Conservation (phyloP, 2,113 vertebrate species). For the Trinectes maculatus region DNA sequence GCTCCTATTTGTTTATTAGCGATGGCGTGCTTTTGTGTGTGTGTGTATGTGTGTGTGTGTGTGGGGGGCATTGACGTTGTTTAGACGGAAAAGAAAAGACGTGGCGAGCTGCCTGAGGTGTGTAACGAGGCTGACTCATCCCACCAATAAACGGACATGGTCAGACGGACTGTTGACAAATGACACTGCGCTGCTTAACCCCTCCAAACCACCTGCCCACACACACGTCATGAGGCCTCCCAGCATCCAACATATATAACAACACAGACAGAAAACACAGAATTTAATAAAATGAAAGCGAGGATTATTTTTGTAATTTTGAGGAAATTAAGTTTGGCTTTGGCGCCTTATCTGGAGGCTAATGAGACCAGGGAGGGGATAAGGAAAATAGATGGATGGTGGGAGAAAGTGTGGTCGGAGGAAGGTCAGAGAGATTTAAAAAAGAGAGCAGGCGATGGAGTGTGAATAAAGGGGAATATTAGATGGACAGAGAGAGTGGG, state of each 20-base stretch:
- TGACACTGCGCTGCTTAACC: conserved; percentile 41
- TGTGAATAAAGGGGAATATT: conserved; percentile 32
- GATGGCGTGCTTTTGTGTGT: not conserved
- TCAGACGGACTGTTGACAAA: conserved; percentile 41
- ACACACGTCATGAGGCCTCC: conserved; percentile 2
- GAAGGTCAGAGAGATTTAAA: conserved; percentile 56
- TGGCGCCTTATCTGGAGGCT: conserved; percentile 34
- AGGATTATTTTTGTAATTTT: conserved; percentile 16
- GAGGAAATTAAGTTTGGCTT: conserved; percentile 47
- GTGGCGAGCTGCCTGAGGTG: conserved; percentile 62
- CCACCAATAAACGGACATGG: conserved; percentile 47
- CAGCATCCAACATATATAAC: not conserved
- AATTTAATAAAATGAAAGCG: conserved; percentile 6
- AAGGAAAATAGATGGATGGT: not conserved
- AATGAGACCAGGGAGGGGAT: conserved; percentile 40
- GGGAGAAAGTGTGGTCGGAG: conserved; percentile 21
- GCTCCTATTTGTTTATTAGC: conserved; percentile 1
- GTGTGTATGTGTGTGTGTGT: conserved; percentile 20
- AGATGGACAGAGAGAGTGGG: conserved; percentile 26
- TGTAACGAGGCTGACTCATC: conserved; percentile 78
- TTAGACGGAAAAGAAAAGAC: conserved; percentile 56
- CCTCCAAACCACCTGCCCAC: conserved; percentile 5
- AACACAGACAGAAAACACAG: not conserved
- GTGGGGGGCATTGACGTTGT: conserved; percentile 57
- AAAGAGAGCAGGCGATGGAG: conserved; percentile 34